Evolutionary conservation across 2,888 invertebrate genomes (phyloP).

Genomic region (Lordiphosa andalusiaca): DNA sequence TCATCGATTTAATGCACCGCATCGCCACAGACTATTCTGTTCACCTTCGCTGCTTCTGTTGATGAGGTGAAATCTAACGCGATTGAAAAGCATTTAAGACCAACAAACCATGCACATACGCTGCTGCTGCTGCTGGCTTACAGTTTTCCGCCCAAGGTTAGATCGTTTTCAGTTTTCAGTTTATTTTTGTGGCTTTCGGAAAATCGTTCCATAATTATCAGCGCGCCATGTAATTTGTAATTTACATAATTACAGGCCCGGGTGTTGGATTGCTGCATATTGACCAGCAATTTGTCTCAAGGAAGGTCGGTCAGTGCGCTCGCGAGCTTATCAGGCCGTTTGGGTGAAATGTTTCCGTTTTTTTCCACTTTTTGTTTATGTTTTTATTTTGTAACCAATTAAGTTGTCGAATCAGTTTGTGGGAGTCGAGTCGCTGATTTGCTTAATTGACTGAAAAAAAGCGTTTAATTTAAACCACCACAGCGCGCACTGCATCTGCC

Average conservation of each 20-base stretch:
- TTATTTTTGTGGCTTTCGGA: conserved; percentile 60
- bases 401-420: conserved; percentile 23
- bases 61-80: conserved; percentile 79
- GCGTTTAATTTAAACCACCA: conserved; percentile 59
- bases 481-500: conserved; percentile 51
- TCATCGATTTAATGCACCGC: conserved; percentile 71
- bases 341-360: conserved; percentile 47
- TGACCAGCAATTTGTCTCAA: conserved; percentile 66
- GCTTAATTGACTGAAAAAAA: conserved; percentile 77
- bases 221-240: conserved; percentile 68
- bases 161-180: conserved; percentile 54
- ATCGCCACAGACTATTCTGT: conserved; percentile 52
- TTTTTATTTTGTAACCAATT: conserved; percentile 44
- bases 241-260: conserved; percentile 62
- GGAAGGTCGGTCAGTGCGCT: conserved; percentile 36
- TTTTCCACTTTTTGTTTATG: conserved; percentile 36
- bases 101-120: conserved; percentile 3
- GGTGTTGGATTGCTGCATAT: conserved; percentile 35
- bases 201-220: conserved; percentile 72
- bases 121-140: conserved; percentile 15
- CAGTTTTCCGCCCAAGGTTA: conserved; percentile 67
- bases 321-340: conserved; percentile 14
- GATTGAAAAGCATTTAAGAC: conserved; percentile 46
- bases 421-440: conserved; percentile 54
- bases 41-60: conserved; percentile 78